phyloP scores from a whole-genome alignment of 1,140 invertebrate genomes.

The Ylistrum balloti region DNA sequence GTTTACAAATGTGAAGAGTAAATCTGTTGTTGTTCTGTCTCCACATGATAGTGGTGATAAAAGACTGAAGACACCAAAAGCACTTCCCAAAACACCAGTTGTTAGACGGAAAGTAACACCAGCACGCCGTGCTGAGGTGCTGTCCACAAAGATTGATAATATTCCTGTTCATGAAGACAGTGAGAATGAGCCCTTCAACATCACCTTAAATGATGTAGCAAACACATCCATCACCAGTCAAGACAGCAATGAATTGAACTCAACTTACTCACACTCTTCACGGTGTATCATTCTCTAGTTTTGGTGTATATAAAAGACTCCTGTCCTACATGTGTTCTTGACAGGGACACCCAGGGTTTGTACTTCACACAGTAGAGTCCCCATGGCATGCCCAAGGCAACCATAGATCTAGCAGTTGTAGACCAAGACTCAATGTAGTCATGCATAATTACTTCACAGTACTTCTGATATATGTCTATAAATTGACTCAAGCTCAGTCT shows the following conservation, averaged over 20 bases:
- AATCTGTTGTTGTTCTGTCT: neutral
- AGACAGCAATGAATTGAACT: neutral
- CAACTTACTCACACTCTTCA: neutral
- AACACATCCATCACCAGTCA: slow-evolving; percentile 22
- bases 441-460: too few relatives aligned
- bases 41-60: neutral
- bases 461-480: too few relatives aligned
- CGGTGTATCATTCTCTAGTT: neutral
- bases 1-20: neutral
- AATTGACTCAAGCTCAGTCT: too few relatives aligned
- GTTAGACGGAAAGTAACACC: neutral
- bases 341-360: too few relatives aligned
- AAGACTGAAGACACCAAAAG: slow-evolving; percentile 16
- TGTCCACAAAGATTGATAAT: neutral
- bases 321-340: too few relatives aligned
- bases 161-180: neutral
- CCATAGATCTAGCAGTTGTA: too few relatives aligned
- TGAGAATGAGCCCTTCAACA: neutral
- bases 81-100: neutral
- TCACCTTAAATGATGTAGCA: neutral
- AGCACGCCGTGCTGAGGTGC: neutral
- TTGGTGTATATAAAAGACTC: too few relatives aligned
- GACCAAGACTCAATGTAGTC: too few relatives aligned
- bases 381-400: too few relatives aligned
- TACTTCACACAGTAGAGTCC: too few relatives aligned